Percentiles rank a stretch among this genome's conserved stretches.
phyloP scores from a whole-genome alignment of 2,797 vertebrate species.

The Margarornis squamiger region DNA sequence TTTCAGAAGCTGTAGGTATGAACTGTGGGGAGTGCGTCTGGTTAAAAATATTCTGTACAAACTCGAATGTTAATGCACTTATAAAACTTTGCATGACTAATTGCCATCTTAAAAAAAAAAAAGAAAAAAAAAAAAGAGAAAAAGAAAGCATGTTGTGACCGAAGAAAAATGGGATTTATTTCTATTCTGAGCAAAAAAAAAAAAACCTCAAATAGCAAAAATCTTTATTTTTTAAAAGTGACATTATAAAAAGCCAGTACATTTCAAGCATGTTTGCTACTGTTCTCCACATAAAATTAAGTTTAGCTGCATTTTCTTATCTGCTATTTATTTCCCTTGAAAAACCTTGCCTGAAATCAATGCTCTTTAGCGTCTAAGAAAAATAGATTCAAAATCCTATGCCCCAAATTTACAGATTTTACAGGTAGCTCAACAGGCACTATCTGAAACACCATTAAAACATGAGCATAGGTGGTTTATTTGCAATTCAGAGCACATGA shows the following conservation, averaged over 20 bases:
- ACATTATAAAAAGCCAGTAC: constrained; percentile 79
- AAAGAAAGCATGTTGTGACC: constrained; percentile 84
- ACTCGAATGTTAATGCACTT: constrained; percentile 81
- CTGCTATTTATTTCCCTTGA: constrained; percentile 22
- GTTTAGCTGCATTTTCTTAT: constrained; percentile 43
- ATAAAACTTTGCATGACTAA: constrained; percentile 84
- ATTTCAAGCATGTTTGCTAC: constrained; percentile 67
- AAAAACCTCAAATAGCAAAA: constrained; percentile 73
- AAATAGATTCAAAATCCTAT: neutral
- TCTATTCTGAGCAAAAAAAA: constrained; percentile 77
- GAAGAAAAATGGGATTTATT: constrained; percentile 80
- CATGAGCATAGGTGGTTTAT: neutral
- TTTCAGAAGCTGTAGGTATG: constrained; percentile 73
- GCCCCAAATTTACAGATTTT: neutral
- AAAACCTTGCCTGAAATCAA: constrained; percentile 10
- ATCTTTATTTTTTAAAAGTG: constrained; percentile 88
- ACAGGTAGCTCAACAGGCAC: neutral
- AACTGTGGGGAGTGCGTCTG: constrained; percentile 67
- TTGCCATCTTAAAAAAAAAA: constrained; percentile 83
- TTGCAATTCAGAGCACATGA: neutral
- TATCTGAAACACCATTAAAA: neutral
- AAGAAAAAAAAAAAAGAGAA: constrained; percentile 35
- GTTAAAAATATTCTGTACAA: constrained; percentile 78
- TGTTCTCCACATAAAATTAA: constrained; percentile 5
- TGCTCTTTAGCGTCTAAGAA: constrained; percentile 15